Percentiles rank a stretch among this genome's conserved stretches.
Evolutionary conservation across 2,113 vertebrate species (phyloP).

Genomic region (Sinocyclocheilus anophthalmus): DNA sequence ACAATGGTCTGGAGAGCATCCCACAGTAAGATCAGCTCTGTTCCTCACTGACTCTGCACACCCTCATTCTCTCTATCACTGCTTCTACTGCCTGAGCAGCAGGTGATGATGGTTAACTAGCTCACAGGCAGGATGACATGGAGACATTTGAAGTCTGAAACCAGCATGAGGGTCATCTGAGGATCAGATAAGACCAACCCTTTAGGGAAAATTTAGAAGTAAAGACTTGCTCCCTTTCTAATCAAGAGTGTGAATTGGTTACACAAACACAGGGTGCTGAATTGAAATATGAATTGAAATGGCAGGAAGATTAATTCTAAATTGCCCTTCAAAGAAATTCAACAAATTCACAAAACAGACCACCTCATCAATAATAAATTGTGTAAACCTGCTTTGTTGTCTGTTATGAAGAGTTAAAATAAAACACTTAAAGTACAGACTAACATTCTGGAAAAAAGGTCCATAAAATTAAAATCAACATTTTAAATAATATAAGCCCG

Average conservation of each 20-base stretch:
- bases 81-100: not conserved
- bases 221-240: not conserved
- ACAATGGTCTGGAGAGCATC: not conserved
- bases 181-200: not conserved
- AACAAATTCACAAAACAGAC: not conserved
- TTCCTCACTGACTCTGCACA: not conserved
- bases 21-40: not conserved
- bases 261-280: too few relatives aligned
- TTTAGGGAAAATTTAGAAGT: not conserved
- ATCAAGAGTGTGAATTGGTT: not conserved
- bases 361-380: not conserved
- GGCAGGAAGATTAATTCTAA: not conserved
- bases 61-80: not conserved
- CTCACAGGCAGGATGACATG: not conserved
- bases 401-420: not conserved
- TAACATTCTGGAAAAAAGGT: not conserved
- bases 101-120: not conserved
- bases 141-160: slow-evolving; percentile 32
- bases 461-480: too few relatives aligned
- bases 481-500: too few relatives aligned
- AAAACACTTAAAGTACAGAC: not conserved
- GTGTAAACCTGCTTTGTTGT: not conserved
- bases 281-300: not conserved
- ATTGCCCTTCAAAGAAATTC: not conserved
- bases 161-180: not conserved